Percentiles rank a stretch among this genome's conserved stretches.
These are phyloP conservation scores for Athene noctua DNA, from an alignment of 2,113 vertebrate species.

Conservation along the genomic window DNA sequence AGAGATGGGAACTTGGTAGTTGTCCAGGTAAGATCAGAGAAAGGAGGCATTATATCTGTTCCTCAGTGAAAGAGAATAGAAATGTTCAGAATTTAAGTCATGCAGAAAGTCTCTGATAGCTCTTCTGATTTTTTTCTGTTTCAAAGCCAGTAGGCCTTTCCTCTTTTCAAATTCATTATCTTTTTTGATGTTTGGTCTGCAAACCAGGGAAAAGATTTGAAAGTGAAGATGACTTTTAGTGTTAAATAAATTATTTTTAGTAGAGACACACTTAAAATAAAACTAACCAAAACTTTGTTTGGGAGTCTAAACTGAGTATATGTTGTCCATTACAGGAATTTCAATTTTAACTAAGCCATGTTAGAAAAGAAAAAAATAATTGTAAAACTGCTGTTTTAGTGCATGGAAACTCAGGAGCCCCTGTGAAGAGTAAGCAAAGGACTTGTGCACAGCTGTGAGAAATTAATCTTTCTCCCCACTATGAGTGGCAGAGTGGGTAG, in stretches of 20 bases:
- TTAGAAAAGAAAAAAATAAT: not conserved
- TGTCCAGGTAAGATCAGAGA: constrained; percentile 12
- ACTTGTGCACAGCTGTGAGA: not conserved
- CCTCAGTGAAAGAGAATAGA: not conserved
- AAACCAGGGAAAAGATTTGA: not conserved
- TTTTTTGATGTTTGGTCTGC: not conserved
- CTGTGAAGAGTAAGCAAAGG: not conserved
- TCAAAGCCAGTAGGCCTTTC: not conserved
- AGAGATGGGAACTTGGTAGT: constrained; percentile 25
- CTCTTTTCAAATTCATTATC: not conserved
- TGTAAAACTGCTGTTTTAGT: not conserved
- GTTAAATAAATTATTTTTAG: not conserved
- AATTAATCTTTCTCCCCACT: not conserved
- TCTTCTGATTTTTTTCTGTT: not conserved
- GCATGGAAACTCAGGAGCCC: not conserved
- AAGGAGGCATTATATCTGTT: not conserved
- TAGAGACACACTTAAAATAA: not conserved
- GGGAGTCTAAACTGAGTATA: not conserved
- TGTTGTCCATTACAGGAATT: not conserved
- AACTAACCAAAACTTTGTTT: not conserved
- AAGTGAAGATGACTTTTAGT: not conserved
- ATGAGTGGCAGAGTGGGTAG: not conserved
- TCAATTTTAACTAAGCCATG: not conserved
- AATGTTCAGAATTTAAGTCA: not conserved
- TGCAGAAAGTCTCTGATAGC: not conserved